Base-by-base conservation (phyloP, 53 echinoderm and acorn worm genomes). In the Pentamera pediparva region DNA sequence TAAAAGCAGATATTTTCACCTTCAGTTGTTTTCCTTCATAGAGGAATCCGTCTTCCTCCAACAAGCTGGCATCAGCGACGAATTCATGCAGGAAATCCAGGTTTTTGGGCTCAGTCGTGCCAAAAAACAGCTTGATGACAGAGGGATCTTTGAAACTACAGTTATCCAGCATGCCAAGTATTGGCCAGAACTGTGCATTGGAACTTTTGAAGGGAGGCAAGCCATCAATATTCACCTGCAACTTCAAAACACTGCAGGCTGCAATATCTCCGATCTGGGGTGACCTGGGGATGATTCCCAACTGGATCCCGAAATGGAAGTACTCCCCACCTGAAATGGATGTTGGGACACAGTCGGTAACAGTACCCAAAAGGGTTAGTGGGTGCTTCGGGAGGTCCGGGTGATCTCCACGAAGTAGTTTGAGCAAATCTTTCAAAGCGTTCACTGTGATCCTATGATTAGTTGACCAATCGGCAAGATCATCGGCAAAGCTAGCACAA, bases 121-220 rank as follows among this genome's bases (percentile, higher is more conserved):
- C 85, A 62, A 4, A 73, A 79, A 35, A 84, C 19, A 84, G 33
- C 6, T 79, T 74, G 17, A 84, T 84, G 7, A 74, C 25, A 56
- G 79, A 84, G 2, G 85, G 78, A 22, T 74, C 40, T 38, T 26
- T 39, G 19, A 39, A 35, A n/a, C 13, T 22, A 4, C 17, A 32
- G 17, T 61, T 33, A 21, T 63, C 67, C 65, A 65, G 56, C 3
- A 62, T 51, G 7, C 84, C 84, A 29, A 84, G 41, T 33, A 84
- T 84, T 19, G 84, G 84, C 84, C 84, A 84, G 50, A 79, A 79
- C 13, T 79, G 79, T 3, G n/a, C 33, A 24, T 73, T 84, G 12
- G 37, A 47, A 31, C 73, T 61, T 58, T 43, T 70, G 40, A 72
- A 79, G 24, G 79, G 27, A 19, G 84, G 84, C 28, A 84, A 18